A percentile compares a stretch with the other conserved stretches of the same genome.
Conservation (phyloP, 1,140 invertebrate species). For the Branchinecta lindahli region DNA sequence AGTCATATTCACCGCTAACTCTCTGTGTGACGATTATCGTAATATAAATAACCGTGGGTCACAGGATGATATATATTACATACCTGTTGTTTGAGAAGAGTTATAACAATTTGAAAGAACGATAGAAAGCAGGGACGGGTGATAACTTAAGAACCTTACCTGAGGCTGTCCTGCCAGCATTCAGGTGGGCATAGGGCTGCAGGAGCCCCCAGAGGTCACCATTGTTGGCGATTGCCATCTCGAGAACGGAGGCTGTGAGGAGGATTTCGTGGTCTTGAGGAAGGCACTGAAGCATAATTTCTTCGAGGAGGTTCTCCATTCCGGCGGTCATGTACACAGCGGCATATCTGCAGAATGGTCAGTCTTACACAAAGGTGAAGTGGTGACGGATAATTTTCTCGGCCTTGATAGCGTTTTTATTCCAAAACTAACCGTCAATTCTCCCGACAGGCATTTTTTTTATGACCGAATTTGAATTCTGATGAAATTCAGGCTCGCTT, state of each 20-base stretch:
- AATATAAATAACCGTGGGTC: too few relatives aligned
- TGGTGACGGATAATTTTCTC: background rate
- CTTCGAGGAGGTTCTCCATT: constrained; percentile 72
- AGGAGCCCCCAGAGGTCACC: constrained; percentile 73
- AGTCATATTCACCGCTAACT: too few relatives aligned
- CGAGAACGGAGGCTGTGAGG: constrained; percentile 55
- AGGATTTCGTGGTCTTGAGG: constrained; percentile 46
- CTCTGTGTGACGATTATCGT: too few relatives aligned
- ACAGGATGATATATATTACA: too few relatives aligned
- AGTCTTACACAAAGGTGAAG: background rate
- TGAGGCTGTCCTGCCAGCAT: constrained; percentile 66
- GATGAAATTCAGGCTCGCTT: too few relatives aligned
- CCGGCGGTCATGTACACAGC: constrained; percentile 75
- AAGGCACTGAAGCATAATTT: constrained; percentile 58
- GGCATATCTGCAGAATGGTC: constrained; percentile 43
- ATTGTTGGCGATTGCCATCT: constrained; percentile 67
- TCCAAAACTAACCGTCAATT: too few relatives aligned
- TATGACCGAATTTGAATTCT: too few relatives aligned
- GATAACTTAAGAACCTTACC: constrained; percentile 34
- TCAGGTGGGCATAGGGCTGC: constrained; percentile 75
- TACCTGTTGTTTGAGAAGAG: too few relatives aligned
- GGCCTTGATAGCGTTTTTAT: too few relatives aligned
- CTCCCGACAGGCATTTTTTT: too few relatives aligned
- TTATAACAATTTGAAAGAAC: too few relatives aligned
- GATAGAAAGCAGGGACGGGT: too few relatives aligned